A percentile compares a stretch with the other conserved stretches of the same genome.
Evolutionary conservation across 2,113 vertebrate genomes (phyloP).

Genomic region (Pitta sordida): DNA sequence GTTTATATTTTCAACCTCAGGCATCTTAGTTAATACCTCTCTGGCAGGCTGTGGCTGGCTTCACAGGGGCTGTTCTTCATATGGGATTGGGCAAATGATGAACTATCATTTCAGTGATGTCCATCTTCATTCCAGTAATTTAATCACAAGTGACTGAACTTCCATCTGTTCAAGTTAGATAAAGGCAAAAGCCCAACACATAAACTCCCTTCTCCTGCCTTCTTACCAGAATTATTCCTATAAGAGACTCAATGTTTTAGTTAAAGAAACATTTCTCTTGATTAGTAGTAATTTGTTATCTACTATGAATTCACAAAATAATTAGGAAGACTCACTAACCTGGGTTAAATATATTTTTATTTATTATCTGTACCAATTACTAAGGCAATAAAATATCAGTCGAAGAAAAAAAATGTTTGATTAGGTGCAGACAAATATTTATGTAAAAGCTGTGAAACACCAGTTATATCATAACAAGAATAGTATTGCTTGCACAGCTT

Average conservation of each 20-base stretch:
- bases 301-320: neutral
- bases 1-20: slow-evolving; percentile 41
- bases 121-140: neutral
- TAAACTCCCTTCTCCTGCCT: neutral
- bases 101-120: neutral
- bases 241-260: neutral
- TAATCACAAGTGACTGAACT: slow-evolving; percentile 24
- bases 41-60: neutral
- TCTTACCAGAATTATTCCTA: neutral
- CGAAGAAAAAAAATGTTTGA: neutral
- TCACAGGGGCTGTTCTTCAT: neutral
- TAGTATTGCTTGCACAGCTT: neutral
- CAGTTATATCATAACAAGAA: neutral
- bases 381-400: neutral
- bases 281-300: neutral
- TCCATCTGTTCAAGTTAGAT: slow-evolving; percentile 6
- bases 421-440: neutral
- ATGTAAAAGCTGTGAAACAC: neutral
- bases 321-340: neutral
- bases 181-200: neutral
- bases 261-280: neutral
- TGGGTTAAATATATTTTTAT: neutral
- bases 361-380: neutral
- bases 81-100: neutral
- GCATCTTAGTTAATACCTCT: neutral